A percentile compares a stretch with the other conserved stretches of the same genome.
Conservation (phyloP, 1,140 invertebrate species). For the Lordiphosa clarofinis region DNA sequence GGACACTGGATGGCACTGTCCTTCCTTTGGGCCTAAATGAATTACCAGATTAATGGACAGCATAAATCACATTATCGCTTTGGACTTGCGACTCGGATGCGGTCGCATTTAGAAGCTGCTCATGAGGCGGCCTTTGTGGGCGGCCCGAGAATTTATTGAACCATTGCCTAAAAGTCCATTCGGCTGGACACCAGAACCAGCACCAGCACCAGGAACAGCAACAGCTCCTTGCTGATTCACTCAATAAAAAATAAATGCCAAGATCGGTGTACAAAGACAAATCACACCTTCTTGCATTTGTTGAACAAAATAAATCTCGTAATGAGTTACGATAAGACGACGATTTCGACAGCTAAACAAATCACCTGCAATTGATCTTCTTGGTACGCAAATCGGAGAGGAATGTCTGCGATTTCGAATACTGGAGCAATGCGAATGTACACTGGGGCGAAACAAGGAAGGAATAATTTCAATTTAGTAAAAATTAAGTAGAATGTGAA, state of each 20-base stretch:
- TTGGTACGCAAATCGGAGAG: conserved; percentile 71
- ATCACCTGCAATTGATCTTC: conserved; percentile 80
- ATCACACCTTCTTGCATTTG: conserved; percentile 79
- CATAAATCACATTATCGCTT: conserved; percentile 80
- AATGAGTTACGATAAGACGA: conserved; percentile 80
- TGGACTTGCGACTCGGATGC: conserved; percentile 55
- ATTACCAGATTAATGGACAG: conserved; percentile 80
- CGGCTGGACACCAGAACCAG: conserved; percentile 34
- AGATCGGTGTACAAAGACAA: conserved; percentile 79
- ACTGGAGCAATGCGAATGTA: conserved; percentile 54
- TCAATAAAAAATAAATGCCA: conserved; percentile 72
- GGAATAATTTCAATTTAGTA: too few species aligned
- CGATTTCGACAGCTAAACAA: conserved; percentile 80
- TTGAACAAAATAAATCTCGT: conserved; percentile 80
- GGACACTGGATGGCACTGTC: conserved; percentile 48
- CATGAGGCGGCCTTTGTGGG: conserved; percentile 69
- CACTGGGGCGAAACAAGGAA: neutral
- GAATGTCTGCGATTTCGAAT: conserved; percentile 74
- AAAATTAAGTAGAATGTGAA: too few species aligned
- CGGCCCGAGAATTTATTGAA: conserved; percentile 78
- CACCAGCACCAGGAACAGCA: too few species aligned
- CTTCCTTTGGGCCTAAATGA: conserved; percentile 74
- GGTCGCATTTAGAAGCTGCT: conserved; percentile 68
- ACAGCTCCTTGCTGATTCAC: too few species aligned
- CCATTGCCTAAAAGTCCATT: conserved; percentile 71